Evolutionary conservation across 2,113 vertebrate genomes (phyloP).

Genomic region (Aleadryas rufinucha): DNA sequence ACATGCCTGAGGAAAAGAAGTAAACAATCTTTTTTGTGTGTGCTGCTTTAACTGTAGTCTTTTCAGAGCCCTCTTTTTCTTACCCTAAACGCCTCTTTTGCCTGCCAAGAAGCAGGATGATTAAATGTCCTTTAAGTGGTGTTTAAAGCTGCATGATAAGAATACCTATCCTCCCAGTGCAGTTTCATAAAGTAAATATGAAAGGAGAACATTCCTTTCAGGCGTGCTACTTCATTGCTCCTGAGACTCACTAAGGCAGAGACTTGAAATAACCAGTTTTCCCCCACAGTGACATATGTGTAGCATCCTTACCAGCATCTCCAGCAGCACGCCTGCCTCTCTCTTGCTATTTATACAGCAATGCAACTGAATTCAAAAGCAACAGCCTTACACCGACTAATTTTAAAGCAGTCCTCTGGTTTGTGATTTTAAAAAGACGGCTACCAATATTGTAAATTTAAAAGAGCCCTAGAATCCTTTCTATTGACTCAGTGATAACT

Average conservation of each 20-base stretch:
- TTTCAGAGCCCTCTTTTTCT: slow-evolving; percentile 18
- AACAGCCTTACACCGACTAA: neutral
- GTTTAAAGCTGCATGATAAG: slow-evolving; percentile 24
- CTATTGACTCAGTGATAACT: neutral
- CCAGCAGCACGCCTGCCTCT: neutral
- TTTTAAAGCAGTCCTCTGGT: slow-evolving; percentile 10
- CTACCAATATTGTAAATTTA: neutral
- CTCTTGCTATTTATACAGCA: slow-evolving; percentile 16
- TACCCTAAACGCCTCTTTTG: slow-evolving; percentile 5
- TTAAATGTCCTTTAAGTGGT: slow-evolving; percentile 16
- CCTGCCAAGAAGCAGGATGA: slow-evolving; percentile 41
- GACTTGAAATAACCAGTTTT: slow-evolving; percentile 30
- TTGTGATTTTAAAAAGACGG: neutral
- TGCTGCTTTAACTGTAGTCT: neutral
- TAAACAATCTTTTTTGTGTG: slow-evolving; percentile 16
- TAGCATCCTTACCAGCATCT: slow-evolving; percentile 24
- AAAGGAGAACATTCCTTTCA: neutral
- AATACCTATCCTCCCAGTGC: neutral
- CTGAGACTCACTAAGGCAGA: neutral
- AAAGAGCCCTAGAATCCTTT: neutral
- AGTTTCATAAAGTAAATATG: neutral
- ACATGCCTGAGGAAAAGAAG: neutral
- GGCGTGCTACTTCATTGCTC: neutral
- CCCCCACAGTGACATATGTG: neutral
- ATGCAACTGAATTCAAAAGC: neutral